A percentile compares a stretch with the other conserved stretches of the same genome.
These are phyloP conservation scores for Xestia sexstrigata DNA, from an alignment of 2,888 invertebrate genomes.

Conservation along the genomic window DNA sequence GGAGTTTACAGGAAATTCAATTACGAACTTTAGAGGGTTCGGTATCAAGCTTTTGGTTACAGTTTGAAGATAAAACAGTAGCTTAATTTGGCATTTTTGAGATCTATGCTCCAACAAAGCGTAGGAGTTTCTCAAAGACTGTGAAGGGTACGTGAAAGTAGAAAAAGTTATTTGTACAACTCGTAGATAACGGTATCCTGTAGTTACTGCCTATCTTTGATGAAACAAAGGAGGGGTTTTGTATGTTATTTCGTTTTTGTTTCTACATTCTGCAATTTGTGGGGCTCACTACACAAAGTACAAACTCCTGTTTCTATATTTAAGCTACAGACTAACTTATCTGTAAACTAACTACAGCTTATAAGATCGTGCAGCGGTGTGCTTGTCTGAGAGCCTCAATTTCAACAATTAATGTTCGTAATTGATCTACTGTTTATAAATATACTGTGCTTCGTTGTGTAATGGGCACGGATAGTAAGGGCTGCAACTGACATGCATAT, in stretches of 20 bases:
- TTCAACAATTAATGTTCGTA: background rate
- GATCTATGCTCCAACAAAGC: too few relatives aligned
- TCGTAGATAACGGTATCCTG: background rate
- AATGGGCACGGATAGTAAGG: slow-evolving; percentile 22
- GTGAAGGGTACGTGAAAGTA: too few relatives aligned
- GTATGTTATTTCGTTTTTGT: background rate
- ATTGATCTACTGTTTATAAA: slow-evolving; percentile 13
- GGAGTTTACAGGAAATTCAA: slow-evolving; percentile 61
- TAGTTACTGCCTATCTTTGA: too few relatives aligned
- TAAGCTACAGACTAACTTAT: background rate
- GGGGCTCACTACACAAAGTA: background rate
- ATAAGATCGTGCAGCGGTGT: background rate
- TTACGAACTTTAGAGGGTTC: slow-evolving; percentile 56
- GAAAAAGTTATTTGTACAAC: too few relatives aligned
- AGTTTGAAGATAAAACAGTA: slow-evolving; percentile 25
- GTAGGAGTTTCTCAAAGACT: background rate
- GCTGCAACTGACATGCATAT: slow-evolving; percentile 60
- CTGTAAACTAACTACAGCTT: background rate
- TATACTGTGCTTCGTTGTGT: slow-evolving; percentile 26
- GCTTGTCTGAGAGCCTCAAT: background rate
- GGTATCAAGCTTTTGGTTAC: slow-evolving; percentile 25
- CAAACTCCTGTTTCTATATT: background rate
- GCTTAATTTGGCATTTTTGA: background rate
- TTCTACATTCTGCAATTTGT: too few relatives aligned
- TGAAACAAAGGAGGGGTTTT: background rate